Base-by-base conservation (phyloP, 2,113 vertebrate species). In the Heteronetta atricapilla region DNA sequence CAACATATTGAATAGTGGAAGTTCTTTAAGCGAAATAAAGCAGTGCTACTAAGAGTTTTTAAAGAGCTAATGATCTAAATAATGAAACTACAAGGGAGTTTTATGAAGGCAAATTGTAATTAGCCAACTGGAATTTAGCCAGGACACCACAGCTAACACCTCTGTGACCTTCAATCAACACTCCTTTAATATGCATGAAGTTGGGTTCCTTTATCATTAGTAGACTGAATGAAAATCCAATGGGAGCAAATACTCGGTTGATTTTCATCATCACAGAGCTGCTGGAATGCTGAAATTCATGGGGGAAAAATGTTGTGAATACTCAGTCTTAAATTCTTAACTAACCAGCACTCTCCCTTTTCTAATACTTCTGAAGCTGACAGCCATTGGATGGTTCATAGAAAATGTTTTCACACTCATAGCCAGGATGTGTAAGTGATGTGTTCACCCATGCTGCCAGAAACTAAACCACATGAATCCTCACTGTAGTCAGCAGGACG, bases 161-260 rank as follows among this genome's bases (percentile, higher is more conserved):
- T 97, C 96, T 97, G 94, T 93, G 93, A 97, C 94, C 95, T 97
- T 96, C 96, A 94, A 92, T 97, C 94, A 97, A 87, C 91, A 87
- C 44, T 34, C 31, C n/a, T 91, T 96, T 96, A 96, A 96, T 95
- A 96, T 90, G 94, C 88, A 93, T 95, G 93, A 92, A 95, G 87
- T 90, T 79, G 78, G 6, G 38, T 56, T 89, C 86, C 70, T 86
- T 93, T 81, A 89, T 89, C 90, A 85, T 88, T 95, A 94, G 94
- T 72, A 93, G 88, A 86, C 34, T 29, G 62, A 92, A 92, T 89
- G 67, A 92, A 94, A 95, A 96, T 78, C 84, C 89, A 94, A 4
- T 75, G 68, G 85, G 48, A 88, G 68, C 56, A 91, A 93, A 95
- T 86, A 92, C 76, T 86, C 73, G 78, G 92, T 92, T 92, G 87